Percentiles rank a stretch among this genome's conserved stretches.
Evolutionary conservation across 2,797 vertebrate species (phyloP).

Genomic region (Crossoptilon crossoptilon): DNA sequence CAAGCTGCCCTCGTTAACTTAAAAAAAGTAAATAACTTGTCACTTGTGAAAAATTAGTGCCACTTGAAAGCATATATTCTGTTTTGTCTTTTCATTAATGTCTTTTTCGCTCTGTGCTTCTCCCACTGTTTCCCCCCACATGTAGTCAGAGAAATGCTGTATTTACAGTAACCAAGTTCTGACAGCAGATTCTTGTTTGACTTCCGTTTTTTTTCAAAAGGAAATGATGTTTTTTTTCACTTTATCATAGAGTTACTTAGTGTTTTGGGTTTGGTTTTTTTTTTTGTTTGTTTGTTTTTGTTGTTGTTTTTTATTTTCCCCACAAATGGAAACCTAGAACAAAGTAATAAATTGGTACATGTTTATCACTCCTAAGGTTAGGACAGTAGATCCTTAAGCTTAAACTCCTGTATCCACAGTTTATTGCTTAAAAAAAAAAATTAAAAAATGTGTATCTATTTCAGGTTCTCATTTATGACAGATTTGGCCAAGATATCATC

Average conservation of each 20-base stretch:
- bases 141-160: background rate
- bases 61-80: background rate
- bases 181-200: background rate
- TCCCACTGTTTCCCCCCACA: background rate
- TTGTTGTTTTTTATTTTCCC: background rate
- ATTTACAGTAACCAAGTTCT: background rate
- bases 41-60: background rate
- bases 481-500: constrained; percentile 98
- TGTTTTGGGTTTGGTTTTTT: fast-evolving
- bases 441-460: constrained; percentile 3
- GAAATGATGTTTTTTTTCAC: background rate
- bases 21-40: background rate
- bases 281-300: too few relatives aligned
- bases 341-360: constrained; percentile 9
- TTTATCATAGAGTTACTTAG: background rate
- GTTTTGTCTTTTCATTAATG: background rate
- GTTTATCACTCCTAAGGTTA: background rate
- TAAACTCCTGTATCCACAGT: background rate
- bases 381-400: background rate
- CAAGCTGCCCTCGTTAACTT: background rate
- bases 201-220: background rate
- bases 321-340: background rate
- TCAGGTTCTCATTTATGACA: constrained; percentile 96
- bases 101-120: background rate
- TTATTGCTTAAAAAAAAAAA: background rate